These are phyloP conservation scores for Chinchilla lanigera DNA, from an alignment of 2,113 vertebrate species.

Conservation along the genomic window DNA sequence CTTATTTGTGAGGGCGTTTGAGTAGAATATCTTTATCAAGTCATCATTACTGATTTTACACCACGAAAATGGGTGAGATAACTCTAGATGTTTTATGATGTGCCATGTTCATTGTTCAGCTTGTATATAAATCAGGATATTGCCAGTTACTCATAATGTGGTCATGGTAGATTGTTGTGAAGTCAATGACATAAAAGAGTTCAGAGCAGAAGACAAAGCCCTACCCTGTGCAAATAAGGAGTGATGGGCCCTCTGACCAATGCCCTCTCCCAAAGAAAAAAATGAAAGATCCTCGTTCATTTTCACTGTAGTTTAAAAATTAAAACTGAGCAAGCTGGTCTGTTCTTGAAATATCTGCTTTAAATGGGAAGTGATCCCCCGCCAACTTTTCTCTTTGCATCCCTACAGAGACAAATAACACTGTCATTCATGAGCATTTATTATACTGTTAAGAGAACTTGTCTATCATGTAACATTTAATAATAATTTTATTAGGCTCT, in stretches of 20 bases:
- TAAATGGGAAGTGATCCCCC: background rate
- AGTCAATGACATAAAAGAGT: constrained; percentile 49
- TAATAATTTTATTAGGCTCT: background rate
- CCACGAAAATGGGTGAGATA: constrained; percentile 60
- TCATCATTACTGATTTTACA: constrained; percentile 18
- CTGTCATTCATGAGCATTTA: constrained; percentile 61
- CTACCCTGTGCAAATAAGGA: background rate
- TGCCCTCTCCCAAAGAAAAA: background rate
- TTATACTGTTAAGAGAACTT: constrained; percentile 49
- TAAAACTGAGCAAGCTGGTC: constrained; percentile 32
- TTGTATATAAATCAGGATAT: constrained; percentile 64
- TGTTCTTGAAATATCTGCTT: constrained; percentile 47
- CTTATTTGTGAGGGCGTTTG: background rate
- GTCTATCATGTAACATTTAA: background rate
- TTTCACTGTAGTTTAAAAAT: constrained; percentile 45
- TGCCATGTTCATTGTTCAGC: constrained; percentile 11
- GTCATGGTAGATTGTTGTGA: constrained; percentile 61
- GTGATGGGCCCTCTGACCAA: background rate
- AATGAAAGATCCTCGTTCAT: background rate
- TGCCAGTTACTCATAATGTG: constrained; percentile 59
- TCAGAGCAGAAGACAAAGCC: constrained; percentile 25
- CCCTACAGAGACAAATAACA: constrained; percentile 13
- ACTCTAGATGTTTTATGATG: constrained; percentile 62
- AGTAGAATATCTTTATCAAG: constrained; percentile 42
- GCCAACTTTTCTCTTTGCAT: constrained; percentile 31